Evolutionary conservation across 2,113 vertebrate species (phyloP).

Genomic region (Hypanus sabinus): DNA sequence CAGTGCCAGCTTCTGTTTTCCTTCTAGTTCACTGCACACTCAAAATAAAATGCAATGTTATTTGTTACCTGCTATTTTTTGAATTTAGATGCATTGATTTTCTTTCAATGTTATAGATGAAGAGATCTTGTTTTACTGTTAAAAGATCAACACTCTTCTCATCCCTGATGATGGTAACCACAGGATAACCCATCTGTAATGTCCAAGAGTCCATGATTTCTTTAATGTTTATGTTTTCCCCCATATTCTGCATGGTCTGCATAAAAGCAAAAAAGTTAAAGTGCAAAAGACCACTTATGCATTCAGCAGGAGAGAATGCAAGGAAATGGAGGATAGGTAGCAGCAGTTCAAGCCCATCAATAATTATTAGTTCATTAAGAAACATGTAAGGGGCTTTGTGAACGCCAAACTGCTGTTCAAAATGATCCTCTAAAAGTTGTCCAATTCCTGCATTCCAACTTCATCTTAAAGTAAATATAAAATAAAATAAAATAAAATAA

Average conservation of each 20-base stretch:
- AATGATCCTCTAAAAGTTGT: too few relatives aligned
- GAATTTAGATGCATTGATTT: slow-evolving; percentile 56
- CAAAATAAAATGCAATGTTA: background rate
- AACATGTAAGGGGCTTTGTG: too few relatives aligned
- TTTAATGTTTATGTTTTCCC: slow-evolving; percentile 83
- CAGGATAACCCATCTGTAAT: slow-evolving; percentile 94
- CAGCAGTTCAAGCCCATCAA: too few relatives aligned
- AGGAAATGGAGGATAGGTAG: too few relatives aligned
- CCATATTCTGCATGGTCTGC: slow-evolving; percentile 82
- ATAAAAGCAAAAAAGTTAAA: slow-evolving; percentile 32
- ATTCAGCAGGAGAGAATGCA: background rate
- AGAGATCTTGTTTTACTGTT: slow-evolving; percentile 80
- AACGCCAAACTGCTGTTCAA: too few relatives aligned
- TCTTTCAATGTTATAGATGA: slow-evolving; percentile 77
- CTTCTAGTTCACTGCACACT: background rate
- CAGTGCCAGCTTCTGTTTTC: background rate
- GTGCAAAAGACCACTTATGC: background rate
- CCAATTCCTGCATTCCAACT: too few relatives aligned
- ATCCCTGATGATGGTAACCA: slow-evolving; percentile 85
- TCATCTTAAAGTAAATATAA: background rate
- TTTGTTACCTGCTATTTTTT: slow-evolving; percentile 71
- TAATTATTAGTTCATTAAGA: too few relatives aligned
- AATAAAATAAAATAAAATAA: too few relatives aligned
- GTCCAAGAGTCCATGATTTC: slow-evolving; percentile 97
- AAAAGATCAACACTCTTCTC: slow-evolving; percentile 66